phyloP scores from a whole-genome alignment of 2,888 invertebrate genomes.

The Cantharis nigra region DNA sequence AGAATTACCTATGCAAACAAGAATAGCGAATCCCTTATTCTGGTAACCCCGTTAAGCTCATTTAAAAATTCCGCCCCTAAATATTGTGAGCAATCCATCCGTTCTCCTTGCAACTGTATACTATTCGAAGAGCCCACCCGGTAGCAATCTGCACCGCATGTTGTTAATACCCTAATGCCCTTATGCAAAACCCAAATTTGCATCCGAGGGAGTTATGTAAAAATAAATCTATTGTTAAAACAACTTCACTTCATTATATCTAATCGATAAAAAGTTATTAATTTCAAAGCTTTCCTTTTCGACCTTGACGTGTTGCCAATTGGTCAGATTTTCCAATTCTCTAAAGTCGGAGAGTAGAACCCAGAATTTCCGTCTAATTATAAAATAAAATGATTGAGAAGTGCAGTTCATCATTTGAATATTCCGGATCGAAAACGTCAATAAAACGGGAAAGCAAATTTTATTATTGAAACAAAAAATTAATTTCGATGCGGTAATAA shows the following conservation, averaged over 20 bases:
- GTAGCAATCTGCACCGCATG: slow-evolving; percentile 36
- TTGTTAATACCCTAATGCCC: slow-evolving; percentile 34
- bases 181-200: slow-evolving; percentile 30
- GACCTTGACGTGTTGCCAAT: too few relatives aligned
- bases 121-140: slow-evolving; percentile 27
- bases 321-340: too few relatives aligned
- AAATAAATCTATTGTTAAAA: slow-evolving; percentile 5
- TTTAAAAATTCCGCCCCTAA: slow-evolving; percentile 49
- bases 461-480: background rate
- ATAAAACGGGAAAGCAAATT: background rate
- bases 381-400: too few relatives aligned
- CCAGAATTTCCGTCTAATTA: too few relatives aligned
- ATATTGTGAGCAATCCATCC: slow-evolving; percentile 35
- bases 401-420: too few relatives aligned
- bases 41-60: slow-evolving; percentile 34
- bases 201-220: slow-evolving; percentile 23
- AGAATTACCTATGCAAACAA: background rate
- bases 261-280: background rate
- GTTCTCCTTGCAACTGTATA: slow-evolving; percentile 26
- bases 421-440: background rate
- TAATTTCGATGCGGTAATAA: background rate
- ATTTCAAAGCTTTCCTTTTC: background rate
- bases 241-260: slow-evolving; percentile 6
- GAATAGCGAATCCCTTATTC: slow-evolving; percentile 8
- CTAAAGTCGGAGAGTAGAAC: too few relatives aligned